Conservation (phyloP, 1,140 invertebrate genomes). For the Drosophila hydei region DNA sequence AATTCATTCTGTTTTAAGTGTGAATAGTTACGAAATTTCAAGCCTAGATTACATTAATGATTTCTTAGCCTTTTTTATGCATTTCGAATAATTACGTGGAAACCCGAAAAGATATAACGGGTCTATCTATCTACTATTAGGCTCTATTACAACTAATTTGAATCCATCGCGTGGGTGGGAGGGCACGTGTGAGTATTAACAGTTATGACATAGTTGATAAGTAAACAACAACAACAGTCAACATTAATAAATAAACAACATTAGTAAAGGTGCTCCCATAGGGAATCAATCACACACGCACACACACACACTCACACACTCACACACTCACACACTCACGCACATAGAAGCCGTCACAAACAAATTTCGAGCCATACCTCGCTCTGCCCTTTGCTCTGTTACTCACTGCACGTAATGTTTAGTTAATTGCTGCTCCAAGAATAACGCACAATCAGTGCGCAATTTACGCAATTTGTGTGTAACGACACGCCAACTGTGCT, state of each 20-base stretch:
- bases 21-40: too few species aligned
- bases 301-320: slow-evolving; percentile 1
- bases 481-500: slow-evolving; percentile 39
- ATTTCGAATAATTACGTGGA: not conserved
- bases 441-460: slow-evolving; percentile 46
- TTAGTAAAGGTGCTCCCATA: slow-evolving; percentile 18
- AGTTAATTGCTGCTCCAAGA: slow-evolving; percentile 56
- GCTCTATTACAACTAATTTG: slow-evolving; percentile 9
- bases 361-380: not conserved
- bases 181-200: slow-evolving; percentile 55
- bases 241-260: slow-evolving; percentile 60
- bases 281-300: not conserved
- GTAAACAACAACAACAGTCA: slow-evolving; percentile 14
- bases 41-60: too few species aligned
- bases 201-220: slow-evolving; percentile 31
- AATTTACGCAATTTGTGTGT: slow-evolving; percentile 42
- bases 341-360: too few species aligned
- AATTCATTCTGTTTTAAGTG: too few species aligned
- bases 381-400: not conserved
- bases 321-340: not conserved
- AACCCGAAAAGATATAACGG: not conserved
- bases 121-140: too few species aligned
- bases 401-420: slow-evolving; percentile 40
- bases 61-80: too few species aligned
- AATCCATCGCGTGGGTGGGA: not conserved